Conservation (phyloP, 2,113 vertebrate genomes). For the Hippocampus guttulatus region DNA sequence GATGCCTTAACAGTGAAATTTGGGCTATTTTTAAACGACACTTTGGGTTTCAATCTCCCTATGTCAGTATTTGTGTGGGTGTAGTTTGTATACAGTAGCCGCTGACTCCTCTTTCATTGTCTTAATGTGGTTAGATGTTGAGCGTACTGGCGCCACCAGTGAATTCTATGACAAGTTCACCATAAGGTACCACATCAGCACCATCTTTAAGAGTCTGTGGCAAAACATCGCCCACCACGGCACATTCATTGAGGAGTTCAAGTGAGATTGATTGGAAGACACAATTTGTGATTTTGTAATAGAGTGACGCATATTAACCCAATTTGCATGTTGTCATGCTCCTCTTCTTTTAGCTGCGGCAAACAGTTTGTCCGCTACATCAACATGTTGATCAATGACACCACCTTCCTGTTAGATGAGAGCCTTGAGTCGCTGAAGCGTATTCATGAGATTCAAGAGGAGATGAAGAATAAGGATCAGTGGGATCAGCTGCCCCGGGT, state of each 20-base stretch:
- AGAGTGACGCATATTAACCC: not conserved
- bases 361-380: conserved; percentile 99
- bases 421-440: conserved; percentile 97
- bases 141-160: conserved; percentile 95
- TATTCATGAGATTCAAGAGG: conserved; percentile 97
- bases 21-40: not conserved
- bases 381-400: conserved; percentile 99
- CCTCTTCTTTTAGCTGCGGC: conserved; percentile 77
- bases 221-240: conserved; percentile 96
- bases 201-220: conserved; percentile 99
- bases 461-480: conserved; percentile 98
- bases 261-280: conserved; percentile 77
- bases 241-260: conserved; percentile 98
- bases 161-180: conserved; percentile 99
- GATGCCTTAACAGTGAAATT: not conserved
- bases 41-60: not conserved
- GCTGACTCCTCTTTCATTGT: not conserved
- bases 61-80: not conserved
- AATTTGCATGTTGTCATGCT: conserved; percentile 1
- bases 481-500: conserved; percentile 96
- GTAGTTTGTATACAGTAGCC: not conserved
- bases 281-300: not conserved
- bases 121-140: conserved; percentile 79
- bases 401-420: conserved; percentile 95
- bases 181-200: conserved; percentile 98